Conservation (phyloP, 1,140 invertebrate genomes). For the Trichonephila clavata region DNA sequence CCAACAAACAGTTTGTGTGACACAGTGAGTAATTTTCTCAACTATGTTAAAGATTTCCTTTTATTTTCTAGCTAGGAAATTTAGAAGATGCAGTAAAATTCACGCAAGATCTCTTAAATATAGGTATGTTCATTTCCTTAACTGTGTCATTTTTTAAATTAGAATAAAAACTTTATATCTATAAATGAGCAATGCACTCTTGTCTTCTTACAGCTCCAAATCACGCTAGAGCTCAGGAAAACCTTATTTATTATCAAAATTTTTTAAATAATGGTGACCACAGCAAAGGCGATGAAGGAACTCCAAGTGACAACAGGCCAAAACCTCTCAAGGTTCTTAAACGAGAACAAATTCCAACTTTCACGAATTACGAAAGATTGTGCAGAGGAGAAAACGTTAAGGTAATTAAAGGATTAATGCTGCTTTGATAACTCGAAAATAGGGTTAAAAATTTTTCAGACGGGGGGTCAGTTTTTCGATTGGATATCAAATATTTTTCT, state of each 20-base stretch:
- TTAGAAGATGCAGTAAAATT: slow-evolving; percentile 90
- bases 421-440: background rate
- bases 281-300: slow-evolving; percentile 49
- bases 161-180: too few species aligned
- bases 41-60: background rate
- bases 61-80: slow-evolving; percentile 86
- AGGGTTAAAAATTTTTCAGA: too few species aligned
- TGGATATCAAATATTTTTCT: too few species aligned
- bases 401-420: background rate
- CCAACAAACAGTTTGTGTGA: too few species aligned
- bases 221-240: slow-evolving; percentile 90
- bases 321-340: background rate
- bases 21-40: too few species aligned
- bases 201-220: slow-evolving; percentile 82
- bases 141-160: background rate
- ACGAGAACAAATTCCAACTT: background rate
- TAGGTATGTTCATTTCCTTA: slow-evolving; percentile 81
- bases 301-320: background rate
- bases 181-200: too few species aligned
- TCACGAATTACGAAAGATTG: slow-evolving; percentile 87
- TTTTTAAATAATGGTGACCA: slow-evolving; percentile 82
- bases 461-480: too few species aligned
- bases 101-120: slow-evolving; percentile 92
- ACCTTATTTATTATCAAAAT: slow-evolving; percentile 90
- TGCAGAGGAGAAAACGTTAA: slow-evolving; percentile 91